A percentile compares a stretch with the other conserved stretches of the same genome.
phyloP scores from a whole-genome alignment of 2,888 invertebrate species.

The Trissolcus brochymenae region DNA sequence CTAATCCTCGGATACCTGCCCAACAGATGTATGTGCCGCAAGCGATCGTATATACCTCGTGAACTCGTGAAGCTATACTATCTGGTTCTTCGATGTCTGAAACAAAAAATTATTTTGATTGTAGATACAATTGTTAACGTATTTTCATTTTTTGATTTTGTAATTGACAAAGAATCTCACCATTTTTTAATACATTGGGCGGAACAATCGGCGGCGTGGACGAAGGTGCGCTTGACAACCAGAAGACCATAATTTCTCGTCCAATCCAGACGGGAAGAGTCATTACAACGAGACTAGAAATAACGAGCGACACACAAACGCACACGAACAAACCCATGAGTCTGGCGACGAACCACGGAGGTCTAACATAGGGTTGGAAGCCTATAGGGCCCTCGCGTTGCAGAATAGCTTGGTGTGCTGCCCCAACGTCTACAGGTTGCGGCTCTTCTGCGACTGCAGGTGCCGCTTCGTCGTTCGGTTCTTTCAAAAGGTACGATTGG shows the following conservation, averaged over 20 bases:
- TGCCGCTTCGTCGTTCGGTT: slow-evolving; percentile 76
- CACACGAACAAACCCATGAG: slow-evolving; percentile 83
- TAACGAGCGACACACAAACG: slow-evolving; percentile 90
- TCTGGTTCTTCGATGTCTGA: slow-evolving; percentile 51
- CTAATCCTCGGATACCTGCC: slow-evolving; percentile 90
- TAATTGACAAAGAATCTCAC: slow-evolving; percentile 17
- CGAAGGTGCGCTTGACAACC: slow-evolving; percentile 82
- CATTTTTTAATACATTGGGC: slow-evolving; percentile 59
- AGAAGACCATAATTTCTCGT: slow-evolving; percentile 90
- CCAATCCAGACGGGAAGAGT: slow-evolving; percentile 95
- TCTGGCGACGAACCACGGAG: slow-evolving; percentile 87
- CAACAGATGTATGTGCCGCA: slow-evolving; percentile 96
- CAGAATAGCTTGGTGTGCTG: slow-evolving; percentile 92
- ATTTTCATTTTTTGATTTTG: neutral
- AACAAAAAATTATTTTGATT: neutral
- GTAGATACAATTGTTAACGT: neutral
- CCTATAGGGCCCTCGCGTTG: slow-evolving; percentile 87
- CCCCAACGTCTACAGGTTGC: slow-evolving; percentile 79
- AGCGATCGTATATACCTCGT: slow-evolving; percentile 97
- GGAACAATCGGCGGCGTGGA: slow-evolving; percentile 72
- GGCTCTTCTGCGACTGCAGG: slow-evolving; percentile 71
- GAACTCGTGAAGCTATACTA: slow-evolving; percentile 82
- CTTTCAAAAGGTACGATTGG: slow-evolving; percentile 92
- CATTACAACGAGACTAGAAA: slow-evolving; percentile 89
- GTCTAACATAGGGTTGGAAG: slow-evolving; percentile 93